Evolutionary conservation across 2,113 vertebrate genomes (phyloP).

Genomic region (Gobio gobio): DNA sequence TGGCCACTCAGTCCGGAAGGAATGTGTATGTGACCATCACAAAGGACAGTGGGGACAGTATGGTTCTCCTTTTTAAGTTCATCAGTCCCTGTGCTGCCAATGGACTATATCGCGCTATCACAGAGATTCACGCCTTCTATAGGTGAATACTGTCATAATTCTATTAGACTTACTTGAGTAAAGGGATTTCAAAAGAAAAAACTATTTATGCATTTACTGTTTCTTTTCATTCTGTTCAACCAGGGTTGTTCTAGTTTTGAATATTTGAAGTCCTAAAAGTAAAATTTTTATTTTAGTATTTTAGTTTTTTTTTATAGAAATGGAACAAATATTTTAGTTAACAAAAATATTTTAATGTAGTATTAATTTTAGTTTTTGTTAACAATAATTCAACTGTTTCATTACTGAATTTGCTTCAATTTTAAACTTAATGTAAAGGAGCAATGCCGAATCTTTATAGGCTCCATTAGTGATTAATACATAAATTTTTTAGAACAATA

Average conservation of each 20-base stretch:
- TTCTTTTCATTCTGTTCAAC: neutral
- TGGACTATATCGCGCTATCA: conserved; percentile 86
- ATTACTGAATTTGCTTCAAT: neutral
- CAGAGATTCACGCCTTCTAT: conserved; percentile 87
- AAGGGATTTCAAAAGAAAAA: neutral
- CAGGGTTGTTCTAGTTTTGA: neutral
- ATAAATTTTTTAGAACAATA: neutral
- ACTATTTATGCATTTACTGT: neutral
- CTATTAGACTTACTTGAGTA: neutral
- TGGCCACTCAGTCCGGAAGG: conserved; percentile 89
- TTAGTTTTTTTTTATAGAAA: too few relatives aligned
- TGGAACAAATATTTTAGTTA: neutral
- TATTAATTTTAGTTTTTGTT: neutral
- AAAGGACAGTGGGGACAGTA: conserved; percentile 82
- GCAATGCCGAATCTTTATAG: neutral
- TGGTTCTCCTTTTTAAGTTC: conserved; percentile 85
- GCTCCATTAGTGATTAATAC: neutral
- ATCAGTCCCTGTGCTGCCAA: conserved; percentile 86
- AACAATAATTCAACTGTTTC: neutral
- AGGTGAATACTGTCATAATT: conserved; percentile 67
- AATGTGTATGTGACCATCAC: conserved; percentile 85
- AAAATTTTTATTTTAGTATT: too few relatives aligned
- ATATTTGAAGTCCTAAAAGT: too few relatives aligned
- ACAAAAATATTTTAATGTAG: neutral
- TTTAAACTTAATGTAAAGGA: too few relatives aligned